Evolutionary conservation across 37 sponge, comb jelly and placozoan genomes (phyloP).

Genomic region (Bolinopsis microptera): DNA sequence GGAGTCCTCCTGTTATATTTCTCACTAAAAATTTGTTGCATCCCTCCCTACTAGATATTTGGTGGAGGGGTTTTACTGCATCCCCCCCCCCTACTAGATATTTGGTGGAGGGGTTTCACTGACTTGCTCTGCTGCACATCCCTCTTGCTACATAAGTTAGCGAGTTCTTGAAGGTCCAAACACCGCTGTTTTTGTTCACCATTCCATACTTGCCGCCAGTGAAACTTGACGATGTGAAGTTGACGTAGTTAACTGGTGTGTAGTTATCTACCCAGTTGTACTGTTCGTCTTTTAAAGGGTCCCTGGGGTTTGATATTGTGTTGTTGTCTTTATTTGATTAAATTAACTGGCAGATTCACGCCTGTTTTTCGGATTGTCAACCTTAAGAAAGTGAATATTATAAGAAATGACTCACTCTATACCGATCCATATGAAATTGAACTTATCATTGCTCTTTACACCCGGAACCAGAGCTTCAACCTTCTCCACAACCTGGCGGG

Average conservation of each 20-base stretch:
- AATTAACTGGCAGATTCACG: too few species aligned
- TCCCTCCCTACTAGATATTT: too few species aligned
- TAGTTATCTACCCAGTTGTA: neutral
- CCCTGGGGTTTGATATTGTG: too few species aligned
- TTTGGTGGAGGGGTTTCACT: too few species aligned
- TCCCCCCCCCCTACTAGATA: too few species aligned
- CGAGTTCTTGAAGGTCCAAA: conserved; percentile 25
- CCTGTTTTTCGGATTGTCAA: too few species aligned
- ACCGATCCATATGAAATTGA: conserved; percentile 42
- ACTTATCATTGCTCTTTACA: conserved; percentile 47
- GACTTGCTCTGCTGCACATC: conserved; percentile 35
- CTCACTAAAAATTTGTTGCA: too few species aligned
- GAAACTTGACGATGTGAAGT: neutral
- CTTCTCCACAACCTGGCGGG: neutral
- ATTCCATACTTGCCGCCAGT: conserved; percentile 14
- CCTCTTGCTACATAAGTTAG: conserved; percentile 40
- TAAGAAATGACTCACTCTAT: neutral
- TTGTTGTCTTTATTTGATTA: too few species aligned
- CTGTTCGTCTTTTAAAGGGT: neutral
- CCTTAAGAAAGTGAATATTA: neutral
- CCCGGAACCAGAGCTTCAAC: neutral
- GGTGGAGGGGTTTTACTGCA: too few species aligned
- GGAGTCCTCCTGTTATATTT: too few species aligned
- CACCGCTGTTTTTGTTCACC: conserved; percentile 41
- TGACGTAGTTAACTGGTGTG: conserved; percentile 26